These are phyloP conservation scores for Cephalotes varians DNA, from an alignment of 2,888 invertebrate species.

Conservation along the genomic window DNA sequence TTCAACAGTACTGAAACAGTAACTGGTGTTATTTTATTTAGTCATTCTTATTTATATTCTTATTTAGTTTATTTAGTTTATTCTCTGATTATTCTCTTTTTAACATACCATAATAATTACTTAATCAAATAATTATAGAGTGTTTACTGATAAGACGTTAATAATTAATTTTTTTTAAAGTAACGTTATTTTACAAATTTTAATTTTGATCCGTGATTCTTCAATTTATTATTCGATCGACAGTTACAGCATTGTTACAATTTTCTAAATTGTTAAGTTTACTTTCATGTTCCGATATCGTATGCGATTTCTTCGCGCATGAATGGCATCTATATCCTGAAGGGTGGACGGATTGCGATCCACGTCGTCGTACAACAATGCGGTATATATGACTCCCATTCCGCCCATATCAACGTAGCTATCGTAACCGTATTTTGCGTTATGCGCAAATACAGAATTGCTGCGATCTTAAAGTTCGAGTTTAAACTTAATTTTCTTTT, in stretches of 20 bases:
- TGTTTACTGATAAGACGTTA: not conserved
- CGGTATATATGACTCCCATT: constrained; percentile 53
- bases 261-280: constrained; percentile 31
- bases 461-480: constrained; percentile 23
- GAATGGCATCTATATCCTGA: constrained; percentile 32
- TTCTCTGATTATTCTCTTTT: not conserved
- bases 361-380: constrained; percentile 50
- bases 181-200: not conserved
- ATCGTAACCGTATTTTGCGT: constrained; percentile 14
- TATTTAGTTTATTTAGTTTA: no score
- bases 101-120: no score
- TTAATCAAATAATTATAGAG: not conserved
- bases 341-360: constrained; percentile 41
- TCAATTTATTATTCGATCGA: not conserved
- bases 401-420: constrained; percentile 22
- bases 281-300: constrained; percentile 20
- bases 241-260: not conserved
- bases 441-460: constrained; percentile 21
- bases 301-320: constrained; percentile 44
- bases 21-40: no score
- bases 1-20: not conserved
- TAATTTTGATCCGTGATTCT: not conserved
- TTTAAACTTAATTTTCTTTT: constrained; percentile 43
- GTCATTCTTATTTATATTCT: no score
- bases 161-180: not conserved